Conservation (phyloP, 2,888 invertebrate genomes). For the Julus scanicus region DNA sequence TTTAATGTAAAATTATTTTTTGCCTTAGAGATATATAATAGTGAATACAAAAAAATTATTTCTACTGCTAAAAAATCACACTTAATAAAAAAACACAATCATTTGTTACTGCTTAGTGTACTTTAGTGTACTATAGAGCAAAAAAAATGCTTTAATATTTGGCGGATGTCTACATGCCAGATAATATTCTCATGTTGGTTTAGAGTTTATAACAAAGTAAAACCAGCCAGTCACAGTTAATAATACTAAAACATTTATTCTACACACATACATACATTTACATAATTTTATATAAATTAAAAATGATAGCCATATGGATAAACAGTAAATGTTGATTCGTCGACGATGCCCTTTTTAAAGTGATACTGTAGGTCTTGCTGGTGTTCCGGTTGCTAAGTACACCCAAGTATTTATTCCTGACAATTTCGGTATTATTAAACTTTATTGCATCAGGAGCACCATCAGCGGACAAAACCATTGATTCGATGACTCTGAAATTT, state of each 20-base stretch:
- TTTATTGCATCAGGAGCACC: not conserved
- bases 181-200: too few relatives aligned
- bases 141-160: too few relatives aligned
- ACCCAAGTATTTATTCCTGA: not conserved
- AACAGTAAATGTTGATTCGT: not conserved
- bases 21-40: too few relatives aligned
- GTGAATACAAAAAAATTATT: too few relatives aligned
- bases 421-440: not conserved
- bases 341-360: conserved; percentile 8
- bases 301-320: conserved; percentile 35
- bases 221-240: too few relatives aligned
- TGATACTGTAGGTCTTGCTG: not conserved
- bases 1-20: too few relatives aligned
- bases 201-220: too few relatives aligned
- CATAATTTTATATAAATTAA: not conserved
- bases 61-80: too few relatives aligned
- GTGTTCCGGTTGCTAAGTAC: not conserved
- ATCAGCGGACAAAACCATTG: conserved; percentile 48
- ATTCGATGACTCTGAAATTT: conserved; percentile 59
- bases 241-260: not conserved
- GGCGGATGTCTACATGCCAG: too few relatives aligned
- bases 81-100: too few relatives aligned
- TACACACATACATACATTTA: not conserved
- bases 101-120: too few relatives aligned
- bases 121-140: too few relatives aligned